phyloP scores from a whole-genome alignment of 2,797 vertebrate species.

The Mycteria americana region DNA sequence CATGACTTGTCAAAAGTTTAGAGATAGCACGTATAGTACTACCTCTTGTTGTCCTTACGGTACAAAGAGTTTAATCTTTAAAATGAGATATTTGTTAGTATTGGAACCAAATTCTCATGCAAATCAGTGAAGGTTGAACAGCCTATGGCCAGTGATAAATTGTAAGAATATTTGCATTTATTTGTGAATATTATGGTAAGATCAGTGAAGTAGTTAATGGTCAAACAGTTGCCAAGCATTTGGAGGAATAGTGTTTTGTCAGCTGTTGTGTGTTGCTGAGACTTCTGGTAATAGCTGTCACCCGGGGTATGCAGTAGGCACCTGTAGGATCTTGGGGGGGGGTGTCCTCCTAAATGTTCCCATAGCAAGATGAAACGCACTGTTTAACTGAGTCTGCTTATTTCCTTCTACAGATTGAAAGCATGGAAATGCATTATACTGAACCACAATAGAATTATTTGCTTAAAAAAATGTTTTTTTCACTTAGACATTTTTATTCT shows the following conservation, averaged over 20 bases:
- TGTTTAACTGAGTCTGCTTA: not conserved
- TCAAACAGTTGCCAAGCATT: not conserved
- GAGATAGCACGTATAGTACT: conserved; percentile 4
- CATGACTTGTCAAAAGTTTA: conserved; percentile 63
- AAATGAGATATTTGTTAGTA: not conserved
- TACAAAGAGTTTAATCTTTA: not conserved
- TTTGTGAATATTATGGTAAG: not conserved
- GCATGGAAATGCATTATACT: not conserved
- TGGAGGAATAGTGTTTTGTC: not conserved
- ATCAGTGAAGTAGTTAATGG: not conserved
- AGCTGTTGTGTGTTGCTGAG: not conserved
- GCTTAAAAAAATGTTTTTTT: not conserved
- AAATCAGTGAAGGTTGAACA: not conserved
- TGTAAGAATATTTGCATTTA: not conserved
- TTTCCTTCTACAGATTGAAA: not conserved
- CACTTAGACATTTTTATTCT: not conserved
- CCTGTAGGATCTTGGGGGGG: fast-evolving
- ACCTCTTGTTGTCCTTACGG: not conserved
- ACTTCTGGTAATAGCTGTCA: not conserved
- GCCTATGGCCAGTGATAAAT: not conserved
- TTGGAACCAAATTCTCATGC: not conserved
- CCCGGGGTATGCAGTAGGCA: no score
- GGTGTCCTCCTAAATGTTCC: not conserved
- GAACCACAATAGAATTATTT: not conserved
- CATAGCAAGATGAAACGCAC: not conserved